Conservation (phyloP, 2,888 invertebrate species). For the Formica aserva region DNA sequence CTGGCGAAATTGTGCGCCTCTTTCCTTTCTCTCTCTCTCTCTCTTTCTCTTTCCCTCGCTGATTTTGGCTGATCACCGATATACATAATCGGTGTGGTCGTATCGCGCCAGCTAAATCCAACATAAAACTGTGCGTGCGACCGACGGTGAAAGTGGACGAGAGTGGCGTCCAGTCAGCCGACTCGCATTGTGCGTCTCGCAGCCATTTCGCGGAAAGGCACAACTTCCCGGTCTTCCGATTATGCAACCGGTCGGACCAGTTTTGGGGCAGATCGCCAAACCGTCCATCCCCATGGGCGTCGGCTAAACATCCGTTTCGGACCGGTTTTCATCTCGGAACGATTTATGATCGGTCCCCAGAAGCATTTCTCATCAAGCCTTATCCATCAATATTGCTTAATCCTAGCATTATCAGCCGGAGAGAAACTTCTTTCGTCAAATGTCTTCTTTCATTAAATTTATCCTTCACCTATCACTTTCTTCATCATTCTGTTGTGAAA, state of each 20-base stretch:
- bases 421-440: slow-evolving; percentile 35
- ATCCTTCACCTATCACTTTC: background rate
- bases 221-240: slow-evolving; percentile 79
- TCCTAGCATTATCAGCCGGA: background rate
- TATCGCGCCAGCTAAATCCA: slow-evolving; percentile 9
- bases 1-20: slow-evolving; percentile 29
- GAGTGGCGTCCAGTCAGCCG: slow-evolving; percentile 64
- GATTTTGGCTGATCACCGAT: slow-evolving; percentile 31
- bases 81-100: slow-evolving; percentile 1
- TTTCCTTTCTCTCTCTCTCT: slow-evolving; percentile 18
- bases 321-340: slow-evolving; percentile 30
- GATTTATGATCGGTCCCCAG: slow-evolving; percentile 36
- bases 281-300: slow-evolving; percentile 36
- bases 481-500: background rate
- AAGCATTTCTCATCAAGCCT: background rate
- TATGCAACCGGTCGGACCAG: slow-evolving; percentile 77
- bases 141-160: slow-evolving; percentile 80
- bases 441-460: slow-evolving; percentile 16
- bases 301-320: slow-evolving; percentile 8
- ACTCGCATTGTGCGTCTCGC: slow-evolving; percentile 76
- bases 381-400: slow-evolving; percentile 26
- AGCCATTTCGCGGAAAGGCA: slow-evolving; percentile 79
- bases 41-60: slow-evolving; percentile 22
- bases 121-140: slow-evolving; percentile 49
- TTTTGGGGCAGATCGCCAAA: slow-evolving; percentile 75